Base-by-base conservation (phyloP, 2,797 vertebrate species). In the Anguilla megastoma region DNA sequence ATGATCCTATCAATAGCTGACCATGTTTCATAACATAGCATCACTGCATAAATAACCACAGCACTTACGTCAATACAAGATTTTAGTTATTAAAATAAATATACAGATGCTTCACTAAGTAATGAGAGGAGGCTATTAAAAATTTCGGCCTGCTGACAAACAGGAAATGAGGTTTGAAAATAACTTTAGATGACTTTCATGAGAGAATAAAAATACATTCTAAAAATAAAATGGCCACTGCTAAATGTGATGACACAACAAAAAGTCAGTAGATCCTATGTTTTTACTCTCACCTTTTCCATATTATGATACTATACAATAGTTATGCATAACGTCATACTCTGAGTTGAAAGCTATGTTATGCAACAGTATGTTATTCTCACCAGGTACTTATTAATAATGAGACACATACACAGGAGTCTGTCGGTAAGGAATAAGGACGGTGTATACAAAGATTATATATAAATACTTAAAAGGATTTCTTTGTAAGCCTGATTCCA, bases 401-500 rank as follows among this genome's bases (percentile, higher is more conserved):
- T 82, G 45, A 82, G 79, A 50, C 45, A 50, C 79, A 80, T 24
- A 82, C 79, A 82, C 50, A 48, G 14, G 74, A 36, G 41, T 50
- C 41, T n/a, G 76, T 80, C 45, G 79, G 79, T 82, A 82, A 48
- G 41, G 9, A 82, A 21, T 24, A 7, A 82, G 9, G 45, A 50
- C n/a, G 76, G 52, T 54, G 79, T 45, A 82, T 50, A 82, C 79
- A 82, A n/a, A 48, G 45, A 50, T 82, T 7, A 82, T 82, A 8
- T 50, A 82, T 48, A 48, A 82, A 79, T 79, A 45, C 4, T 79
- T 79, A 18, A 79, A 79, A 79, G 74, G 74, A 36, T 79, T 79
- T 79, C 36, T 79, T 79, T 79, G 74, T 79, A 79, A 79, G 36
- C 74, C 74, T 79, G 74, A 45, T 79, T 79, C 45, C 74, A 79